A percentile compares a stretch with the other conserved stretches of the same genome.
Conservation (phyloP, 2,797 vertebrate genomes). For the Muraenolepis orangiensis region DNA sequence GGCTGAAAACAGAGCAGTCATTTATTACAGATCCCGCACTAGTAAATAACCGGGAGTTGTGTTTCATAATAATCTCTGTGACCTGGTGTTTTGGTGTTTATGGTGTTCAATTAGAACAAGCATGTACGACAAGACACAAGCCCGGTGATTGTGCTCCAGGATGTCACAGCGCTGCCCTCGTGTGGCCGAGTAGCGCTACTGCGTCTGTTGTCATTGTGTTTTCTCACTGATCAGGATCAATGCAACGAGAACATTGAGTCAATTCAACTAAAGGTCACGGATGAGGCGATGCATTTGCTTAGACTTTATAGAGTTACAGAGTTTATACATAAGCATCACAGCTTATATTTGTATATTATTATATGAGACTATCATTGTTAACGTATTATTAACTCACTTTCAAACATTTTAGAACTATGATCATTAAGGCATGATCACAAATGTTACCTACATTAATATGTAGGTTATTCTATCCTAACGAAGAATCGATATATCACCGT, state of each 20-base stretch:
- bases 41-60: background rate
- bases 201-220: conserved; percentile 57
- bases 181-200: conserved; percentile 37
- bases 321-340: background rate
- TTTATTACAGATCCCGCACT: too few species aligned
- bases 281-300: conserved; percentile 28
- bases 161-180: conserved; percentile 53
- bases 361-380: background rate
- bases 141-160: too few species aligned
- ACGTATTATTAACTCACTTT: background rate
- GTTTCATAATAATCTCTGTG: background rate
- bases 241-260: conserved; percentile 56
- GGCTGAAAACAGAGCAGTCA: background rate
- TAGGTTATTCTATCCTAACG: conserved; percentile 23
- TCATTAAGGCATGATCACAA: conserved; percentile 18
- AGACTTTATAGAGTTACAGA: background rate
- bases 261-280: conserved; percentile 38
- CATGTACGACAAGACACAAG: background rate
- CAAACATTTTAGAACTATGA: conserved; percentile 18
- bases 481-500: background rate
- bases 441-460: conserved; percentile 21
- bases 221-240: conserved; percentile 47
- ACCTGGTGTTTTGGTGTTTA: background rate
- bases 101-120: background rate
- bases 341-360: background rate